Percentiles rank a stretch among this genome's conserved stretches.
These are phyloP conservation scores for Elephas maximus DNA, from an alignment of 2,113 vertebrate genomes.

Conservation along the genomic window DNA sequence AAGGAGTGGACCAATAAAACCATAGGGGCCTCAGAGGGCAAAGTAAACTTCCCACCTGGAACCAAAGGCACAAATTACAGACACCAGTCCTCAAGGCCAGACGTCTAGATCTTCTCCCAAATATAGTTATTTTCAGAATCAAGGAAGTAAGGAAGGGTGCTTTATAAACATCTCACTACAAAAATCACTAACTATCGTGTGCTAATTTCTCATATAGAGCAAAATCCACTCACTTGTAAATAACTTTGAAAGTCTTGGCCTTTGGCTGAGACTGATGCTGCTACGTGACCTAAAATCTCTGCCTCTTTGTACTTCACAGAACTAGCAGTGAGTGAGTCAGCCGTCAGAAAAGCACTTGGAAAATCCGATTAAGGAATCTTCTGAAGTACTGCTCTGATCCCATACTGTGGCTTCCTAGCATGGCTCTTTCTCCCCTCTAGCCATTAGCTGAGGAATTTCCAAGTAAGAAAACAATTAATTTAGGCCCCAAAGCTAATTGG, in stretches of 20 bases:
- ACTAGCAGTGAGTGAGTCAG: neutral
- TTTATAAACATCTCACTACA: neutral
- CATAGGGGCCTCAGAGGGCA: neutral
- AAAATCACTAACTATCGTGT: neutral
- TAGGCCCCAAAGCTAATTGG: slow-evolving; percentile 83
- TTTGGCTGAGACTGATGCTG: neutral
- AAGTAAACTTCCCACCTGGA: neutral
- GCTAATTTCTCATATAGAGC: neutral
- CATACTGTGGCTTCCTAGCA: neutral
- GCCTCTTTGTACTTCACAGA: neutral
- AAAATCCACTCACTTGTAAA: neutral
- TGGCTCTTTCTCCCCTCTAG: neutral
- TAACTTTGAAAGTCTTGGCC: neutral
- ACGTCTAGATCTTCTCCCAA: neutral
- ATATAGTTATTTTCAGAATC: neutral
- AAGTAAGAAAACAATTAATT: slow-evolving; percentile 85
- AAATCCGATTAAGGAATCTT: neutral
- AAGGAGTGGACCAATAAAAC: neutral
- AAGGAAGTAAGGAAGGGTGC: neutral
- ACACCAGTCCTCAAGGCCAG: neutral
- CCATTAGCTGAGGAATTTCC: slow-evolving; percentile 52
- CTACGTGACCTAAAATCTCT: neutral
- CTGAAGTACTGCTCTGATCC: neutral
- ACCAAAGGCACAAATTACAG: neutral
- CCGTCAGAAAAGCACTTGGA: neutral